Base-by-base conservation (phyloP, 2,113 vertebrate genomes). In the Sceloporus undulatus region DNA sequence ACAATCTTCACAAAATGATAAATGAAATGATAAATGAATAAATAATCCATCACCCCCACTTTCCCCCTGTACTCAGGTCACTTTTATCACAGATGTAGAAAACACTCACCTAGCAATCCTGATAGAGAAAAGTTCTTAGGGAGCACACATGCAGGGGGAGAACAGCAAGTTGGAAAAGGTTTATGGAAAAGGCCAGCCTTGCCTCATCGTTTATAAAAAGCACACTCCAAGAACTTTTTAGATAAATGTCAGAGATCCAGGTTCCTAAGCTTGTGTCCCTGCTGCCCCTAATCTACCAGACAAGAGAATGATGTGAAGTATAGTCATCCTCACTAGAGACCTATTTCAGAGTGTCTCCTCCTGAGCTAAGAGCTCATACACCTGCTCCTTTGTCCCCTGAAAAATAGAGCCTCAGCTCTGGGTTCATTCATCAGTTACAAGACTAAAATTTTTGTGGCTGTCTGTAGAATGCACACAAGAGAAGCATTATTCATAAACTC, bases 291-390 rank as follows among this genome's bases (percentile, higher is more conserved):
- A 14, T 18, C 71, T 85, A 9, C 59, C 56, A 75, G 54, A 5
- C 29, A 34, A 84, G 19, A 27, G 29, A 34, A 14, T 10, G 59
- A 25, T n/a, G 34, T 62, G 54, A 76, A 76, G 54, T 23, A 38
- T 16, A 65, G 13, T 74, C n/a, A 86, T 90, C 91, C 92, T 91
- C 87, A 89, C 89, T 88, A 91, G 89, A 89, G 25, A 38, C 66
- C 66, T 76, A 85, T 62, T 62, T 77, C 87, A 42, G 90, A 93
- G 79, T 78, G 92, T 59, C 56, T 85, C 68, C 74, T 89, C 71
- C 82, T 92, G 25, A 83, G 48, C 56, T 89, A 92, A 91, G 84
- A 94, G 93, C 85, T 86, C 84, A 94, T 88, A 85, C 93, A 95
- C 89, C 92, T 95, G 90, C 92, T 96, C 52, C 88, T 83, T 27